Base-by-base conservation (phyloP, 2,888 invertebrate species). In the Lasioglossum oenotherae region DNA sequence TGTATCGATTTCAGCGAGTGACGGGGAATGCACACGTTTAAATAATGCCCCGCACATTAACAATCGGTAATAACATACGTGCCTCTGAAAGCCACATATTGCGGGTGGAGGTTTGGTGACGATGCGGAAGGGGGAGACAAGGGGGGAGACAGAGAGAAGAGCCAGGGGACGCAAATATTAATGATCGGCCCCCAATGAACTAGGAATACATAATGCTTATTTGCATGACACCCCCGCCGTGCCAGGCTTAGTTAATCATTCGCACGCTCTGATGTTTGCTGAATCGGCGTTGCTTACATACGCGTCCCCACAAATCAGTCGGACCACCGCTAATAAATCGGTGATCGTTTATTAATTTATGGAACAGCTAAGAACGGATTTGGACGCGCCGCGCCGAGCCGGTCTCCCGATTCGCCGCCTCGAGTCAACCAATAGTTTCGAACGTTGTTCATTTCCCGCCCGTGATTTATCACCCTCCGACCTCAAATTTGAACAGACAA, bases 191-290 rank as follows among this genome's bases (percentile, higher is more conserved):
- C 88, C 89, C 91, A 90, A 91, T 90, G 92, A 91, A 91, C 90
- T 89, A 91, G 89, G 91, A 91, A 91, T 91, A 91, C 90, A 87
- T 91, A 91, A 91, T 91, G 87, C 91, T 85, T 91, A 91, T 91
- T 91, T 91, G 91, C 91, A 89, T 83, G 89, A 88, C 90, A 91
- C 88, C 87, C 86, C 83, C 82, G 84, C 81, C 77, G 75, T 78
- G 75, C 31, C 87, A 71, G 81, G 88, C 83, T 91, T 91, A 89
- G 89, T 91, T 91, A 91, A 89, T 91, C 91, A 90, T 90, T 90
- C 90, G 87, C 90, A 91, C 91, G 91, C 86, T 85, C 88, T 85
- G 90, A 88, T 90, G 89, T 90, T 90, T 90, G 90, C 90, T 80
- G 89, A 89, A 88, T 88, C 88, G 84, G 84, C 85, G 82, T 86